A percentile compares a stretch with the other conserved stretches of the same genome.
Evolutionary conservation across 2,888 invertebrate genomes (phyloP).

Genomic region (Nymphalis polychloros): DNA sequence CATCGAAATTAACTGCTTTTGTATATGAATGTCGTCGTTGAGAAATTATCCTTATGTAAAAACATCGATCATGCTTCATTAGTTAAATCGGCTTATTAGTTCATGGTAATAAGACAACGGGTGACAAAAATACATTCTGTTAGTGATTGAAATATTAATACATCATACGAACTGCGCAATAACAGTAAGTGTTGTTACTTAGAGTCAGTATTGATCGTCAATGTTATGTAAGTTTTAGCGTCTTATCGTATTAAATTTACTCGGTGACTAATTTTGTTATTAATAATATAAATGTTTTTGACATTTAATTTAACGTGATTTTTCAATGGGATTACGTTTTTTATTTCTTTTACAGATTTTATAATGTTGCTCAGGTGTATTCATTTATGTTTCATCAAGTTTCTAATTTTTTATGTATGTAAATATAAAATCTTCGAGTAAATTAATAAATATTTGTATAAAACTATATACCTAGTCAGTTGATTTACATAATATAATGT

Average conservation of each 20-base stretch:
- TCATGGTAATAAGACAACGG: conserved; percentile 25
- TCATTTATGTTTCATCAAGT: too few species aligned
- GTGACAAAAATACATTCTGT: conserved; percentile 19
- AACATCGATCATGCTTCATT: conserved; percentile 38
- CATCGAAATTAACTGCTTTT: conserved; percentile 31
- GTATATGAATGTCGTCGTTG: conserved; percentile 28
- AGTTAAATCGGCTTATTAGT: conserved; percentile 34
- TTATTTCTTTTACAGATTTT: too few species aligned
- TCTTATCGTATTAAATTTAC: conserved; percentile 1
- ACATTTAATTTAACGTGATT: too few species aligned
- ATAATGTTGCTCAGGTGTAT: too few species aligned
- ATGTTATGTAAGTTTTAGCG: conserved; percentile 7
- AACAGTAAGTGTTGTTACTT: neutral
- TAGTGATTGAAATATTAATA: conserved; percentile 9
- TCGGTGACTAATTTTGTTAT: neutral
- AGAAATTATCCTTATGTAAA: conserved; percentile 32
- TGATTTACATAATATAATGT: too few species aligned
- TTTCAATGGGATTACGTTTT: too few species aligned
- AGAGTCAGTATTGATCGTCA: neutral
- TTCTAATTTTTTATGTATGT: too few species aligned
- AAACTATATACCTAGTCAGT: too few species aligned
- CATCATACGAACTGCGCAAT: neutral
- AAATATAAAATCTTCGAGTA: too few species aligned
- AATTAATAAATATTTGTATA: too few species aligned
- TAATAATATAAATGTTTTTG: neutral